A percentile compares a stretch with the other conserved stretches of the same genome.
phyloP scores from a whole-genome alignment of 1,140 invertebrate genomes.

The Atopsyche davidsoni region DNA sequence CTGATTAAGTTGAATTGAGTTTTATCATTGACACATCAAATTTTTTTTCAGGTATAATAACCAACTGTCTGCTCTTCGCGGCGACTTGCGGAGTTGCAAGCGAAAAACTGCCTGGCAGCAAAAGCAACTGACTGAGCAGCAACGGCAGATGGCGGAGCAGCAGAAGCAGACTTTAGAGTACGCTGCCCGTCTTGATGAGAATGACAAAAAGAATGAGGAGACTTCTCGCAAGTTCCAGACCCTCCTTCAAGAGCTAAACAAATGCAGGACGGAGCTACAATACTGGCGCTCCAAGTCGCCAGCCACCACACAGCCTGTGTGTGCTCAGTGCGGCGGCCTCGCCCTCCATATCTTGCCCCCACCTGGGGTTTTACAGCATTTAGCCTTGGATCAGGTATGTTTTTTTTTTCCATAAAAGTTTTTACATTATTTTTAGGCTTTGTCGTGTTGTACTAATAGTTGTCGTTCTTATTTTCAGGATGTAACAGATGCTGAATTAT shows the following conservation, averaged over 20 bases:
- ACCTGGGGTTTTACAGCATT: slow-evolving; percentile 14
- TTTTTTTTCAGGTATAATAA: slow-evolving; percentile 66
- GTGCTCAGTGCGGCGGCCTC: slow-evolving; percentile 45
- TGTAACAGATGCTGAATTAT: slow-evolving; percentile 10
- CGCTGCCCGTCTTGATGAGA: slow-evolving; percentile 74
- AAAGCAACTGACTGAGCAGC: slow-evolving; percentile 76
- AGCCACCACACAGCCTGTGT: slow-evolving; percentile 53
- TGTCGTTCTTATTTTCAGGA: slow-evolving; percentile 5
- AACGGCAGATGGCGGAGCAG: slow-evolving; percentile 68
- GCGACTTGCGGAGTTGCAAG: slow-evolving; percentile 70
- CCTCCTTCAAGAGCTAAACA: slow-evolving; percentile 80
- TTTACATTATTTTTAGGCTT: slow-evolving; percentile 10
- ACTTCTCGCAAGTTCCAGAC: slow-evolving; percentile 82
- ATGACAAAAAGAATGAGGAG: slow-evolving; percentile 86
- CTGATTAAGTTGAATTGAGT: too few species aligned
- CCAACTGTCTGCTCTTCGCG: slow-evolving; percentile 66
- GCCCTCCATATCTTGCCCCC: slow-evolving; percentile 32
- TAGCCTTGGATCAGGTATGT: slow-evolving; percentile 23
- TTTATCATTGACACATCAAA: neutral
- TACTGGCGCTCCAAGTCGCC: slow-evolving; percentile 84
- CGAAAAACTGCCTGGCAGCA: slow-evolving; percentile 74
- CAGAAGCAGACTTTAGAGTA: slow-evolving; percentile 74
- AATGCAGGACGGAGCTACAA: slow-evolving; percentile 83
- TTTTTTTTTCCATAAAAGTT: neutral
- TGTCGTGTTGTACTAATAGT: neutral